Base-by-base conservation (phyloP, 2,888 invertebrate species). In the Diachrysia chrysitis region DNA sequence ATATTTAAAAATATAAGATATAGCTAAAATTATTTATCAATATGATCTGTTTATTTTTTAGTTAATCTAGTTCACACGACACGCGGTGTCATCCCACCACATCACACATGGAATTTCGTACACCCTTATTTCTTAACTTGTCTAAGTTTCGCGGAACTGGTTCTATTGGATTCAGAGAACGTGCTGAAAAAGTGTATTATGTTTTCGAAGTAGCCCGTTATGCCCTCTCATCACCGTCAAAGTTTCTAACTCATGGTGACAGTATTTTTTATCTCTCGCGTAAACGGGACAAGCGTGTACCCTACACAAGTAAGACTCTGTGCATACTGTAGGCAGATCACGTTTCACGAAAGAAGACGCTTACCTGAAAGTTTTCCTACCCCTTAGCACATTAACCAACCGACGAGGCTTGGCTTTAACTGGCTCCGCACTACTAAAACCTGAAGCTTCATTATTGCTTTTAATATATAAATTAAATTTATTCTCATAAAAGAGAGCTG, bases 311-410 rank as follows among this genome's bases (percentile, higher is more conserved):
- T 69, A 73, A 83, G 83, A 82, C 78, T 69, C 60, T 59, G 76
- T 75, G 71, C 79, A 84, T 87, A 86, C 81, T 80, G 89, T 87
- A 95, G 86, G 90, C 95, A 63, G 89, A 85, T 93, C 95, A 95
- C 95, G 95, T 94, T 73, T 83, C 83, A 79, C 86, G 85, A 90
- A 90, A 91, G 93, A 93, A 94, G 93, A 92, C 93, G 94, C 94
- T 93, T 93, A 94, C 94, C 93, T 93, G 93, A 93, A 94, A 93
- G 90, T 94, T 93, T 93, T 91, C 90, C 86, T 92, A 91, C 91
- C 93, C 91, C 92, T 94, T 93, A 92, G 91, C 93, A 91, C 94
- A 94, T 95, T 95, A 94, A 92, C 93, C 86, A 88, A 90, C 89
- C 86, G 79, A 82, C 83, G 87, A 84, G 69, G 46, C 66, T 75